phyloP scores from a whole-genome alignment of 1,140 invertebrate genomes.

The Orius insidiosus region DNA sequence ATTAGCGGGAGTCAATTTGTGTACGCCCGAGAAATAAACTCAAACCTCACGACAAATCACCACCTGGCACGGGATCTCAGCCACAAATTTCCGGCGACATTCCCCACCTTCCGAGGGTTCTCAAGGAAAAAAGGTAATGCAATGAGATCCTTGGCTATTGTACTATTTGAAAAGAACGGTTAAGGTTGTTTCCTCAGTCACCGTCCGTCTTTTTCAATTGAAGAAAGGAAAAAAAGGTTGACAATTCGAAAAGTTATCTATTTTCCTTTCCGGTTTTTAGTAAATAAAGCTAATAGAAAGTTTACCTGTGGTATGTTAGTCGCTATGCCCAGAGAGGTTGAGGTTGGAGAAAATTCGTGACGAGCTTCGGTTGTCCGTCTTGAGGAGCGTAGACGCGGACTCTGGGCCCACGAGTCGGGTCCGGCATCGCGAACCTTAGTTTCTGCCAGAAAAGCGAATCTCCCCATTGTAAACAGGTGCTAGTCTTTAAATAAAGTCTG shows the following conservation, averaged over 20 bases:
- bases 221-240: too few species aligned
- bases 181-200: not conserved
- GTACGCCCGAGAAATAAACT: too few species aligned
- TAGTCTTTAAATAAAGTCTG: constrained; percentile 70
- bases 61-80: constrained; percentile 4
- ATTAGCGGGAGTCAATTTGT: too few species aligned
- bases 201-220: too few species aligned
- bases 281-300: too few species aligned
- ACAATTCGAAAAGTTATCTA: too few species aligned
- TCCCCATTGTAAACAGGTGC: constrained; percentile 79
- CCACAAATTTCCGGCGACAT: constrained; percentile 8
- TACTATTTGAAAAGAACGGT: constrained; percentile 7
- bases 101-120: constrained; percentile 3
- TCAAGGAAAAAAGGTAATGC: constrained; percentile 5
- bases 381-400: constrained; percentile 8
- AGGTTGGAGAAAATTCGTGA: constrained; percentile 11
- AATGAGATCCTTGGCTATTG: constrained; percentile 7
- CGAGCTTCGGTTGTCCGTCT: constrained; percentile 9
- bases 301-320: constrained; percentile 15
- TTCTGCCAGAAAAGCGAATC: constrained; percentile 92
- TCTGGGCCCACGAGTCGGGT: constrained; percentile 29
- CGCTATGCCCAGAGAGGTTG: constrained; percentile 16
- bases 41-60: constrained; percentile 1
- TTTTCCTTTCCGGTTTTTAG: too few species aligned
- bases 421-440: constrained; percentile 76